Conservation (phyloP, 2,888 invertebrate species). For the Nomada flava region DNA sequence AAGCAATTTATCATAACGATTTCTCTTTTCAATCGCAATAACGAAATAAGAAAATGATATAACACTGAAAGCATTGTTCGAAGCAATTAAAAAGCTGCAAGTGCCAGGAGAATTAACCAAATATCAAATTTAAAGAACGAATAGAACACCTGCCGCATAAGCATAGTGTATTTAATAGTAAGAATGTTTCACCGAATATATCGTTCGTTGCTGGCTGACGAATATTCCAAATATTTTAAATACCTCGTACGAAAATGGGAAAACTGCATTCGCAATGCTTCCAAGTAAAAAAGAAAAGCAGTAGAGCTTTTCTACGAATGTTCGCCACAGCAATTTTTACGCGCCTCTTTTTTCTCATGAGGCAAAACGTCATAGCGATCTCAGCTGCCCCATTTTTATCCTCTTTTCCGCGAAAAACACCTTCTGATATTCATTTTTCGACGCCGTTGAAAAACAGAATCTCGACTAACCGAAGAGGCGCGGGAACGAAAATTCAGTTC, state of each 20-base stretch:
- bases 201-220: neutral
- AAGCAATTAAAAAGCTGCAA: neutral
- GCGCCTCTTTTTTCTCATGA: too few relatives aligned
- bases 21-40: slow-evolving; percentile 7
- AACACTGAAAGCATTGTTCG: neutral
- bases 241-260: neutral
- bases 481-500: neutral
- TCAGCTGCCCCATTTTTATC: too few relatives aligned
- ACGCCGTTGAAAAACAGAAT: neutral
- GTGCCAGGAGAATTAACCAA: too few relatives aligned
- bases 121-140: slow-evolving; percentile 5
- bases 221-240: neutral
- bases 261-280: neutral
- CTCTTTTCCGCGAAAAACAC: too few relatives aligned
- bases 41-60: slow-evolving; percentile 18
- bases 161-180: neutral
- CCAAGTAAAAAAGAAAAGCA: neutral
- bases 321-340: too few relatives aligned
- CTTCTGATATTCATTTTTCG: too few relatives aligned
- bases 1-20: neutral
- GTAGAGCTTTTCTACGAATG: neutral
- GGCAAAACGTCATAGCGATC: too few relatives aligned
- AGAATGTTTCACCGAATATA: neutral
- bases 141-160: neutral
- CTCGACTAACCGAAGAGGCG: neutral